Base-by-base conservation (phyloP, 2,113 vertebrate genomes). In the Ceratotherium simum region DNA sequence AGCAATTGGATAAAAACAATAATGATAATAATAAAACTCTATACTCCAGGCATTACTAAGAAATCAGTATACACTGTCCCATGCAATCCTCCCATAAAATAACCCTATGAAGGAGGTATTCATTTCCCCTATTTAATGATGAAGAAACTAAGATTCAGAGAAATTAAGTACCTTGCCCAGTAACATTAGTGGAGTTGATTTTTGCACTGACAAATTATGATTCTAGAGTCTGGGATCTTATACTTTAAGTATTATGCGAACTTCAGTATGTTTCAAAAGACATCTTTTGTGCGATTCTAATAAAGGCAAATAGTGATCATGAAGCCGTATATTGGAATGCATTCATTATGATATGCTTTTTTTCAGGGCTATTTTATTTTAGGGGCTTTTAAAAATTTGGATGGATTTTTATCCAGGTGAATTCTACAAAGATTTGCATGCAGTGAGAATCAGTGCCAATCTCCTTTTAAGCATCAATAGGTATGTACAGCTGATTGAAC, bases 391-490 rank as follows among this genome's bases (percentile, higher is more conserved):
- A 14, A 92, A 62, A 93, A 62, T 36, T 60, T 72, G 39, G 42
- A 21, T 56, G 3, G 17, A 72, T 42, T 96, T 96, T 96, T 89
- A 89, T 58, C 5, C 29, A 29, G 33, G 11, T 67, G 70, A 29
- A 84, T 93, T 88, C 46, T 64, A 92, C 18, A 73, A 88, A 91
- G 33, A 89, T 73, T 72, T 84, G 16, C 69, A 94, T 89, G 48
- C 39, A 82, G 12, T 39, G 36, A 82, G 67, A 94, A 69, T 92
- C 42, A 54, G 60, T 62, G 29, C 6, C 27, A 33, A 90, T 48
- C 6, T 87, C 18, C 33, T 76, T 96, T 93, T 72, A 91, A 94
- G 4, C 48, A 91, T 89, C 29, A 80, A 27, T 51, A 81, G 62
- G 6, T 67, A 60, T 27, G 2, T 39, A 54, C 14, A 80, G 29